phyloP scores from a whole-genome alignment of 2,888 invertebrate species.

The Gymnocheta viridis region DNA sequence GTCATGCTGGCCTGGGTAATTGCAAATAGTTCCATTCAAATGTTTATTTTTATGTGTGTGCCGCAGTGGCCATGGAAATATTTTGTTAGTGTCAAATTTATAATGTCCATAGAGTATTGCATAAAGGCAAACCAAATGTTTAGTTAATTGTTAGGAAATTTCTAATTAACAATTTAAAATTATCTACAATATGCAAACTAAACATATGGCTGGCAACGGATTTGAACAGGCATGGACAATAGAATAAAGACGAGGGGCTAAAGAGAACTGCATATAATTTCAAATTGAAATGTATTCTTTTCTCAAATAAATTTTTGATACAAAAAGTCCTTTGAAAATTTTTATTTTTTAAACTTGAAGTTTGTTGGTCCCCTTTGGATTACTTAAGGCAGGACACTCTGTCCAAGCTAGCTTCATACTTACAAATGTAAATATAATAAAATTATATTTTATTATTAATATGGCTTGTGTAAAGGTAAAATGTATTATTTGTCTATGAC shows the following conservation, averaged over 20 bases:
- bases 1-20: slow-evolving; percentile 46
- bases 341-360: not conserved
- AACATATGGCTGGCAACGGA: slow-evolving; percentile 25
- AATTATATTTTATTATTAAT: slow-evolving; percentile 49
- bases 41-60: not conserved
- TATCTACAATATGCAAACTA: slow-evolving; percentile 47
- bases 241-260: not conserved
- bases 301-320: not conserved
- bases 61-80: slow-evolving; percentile 40
- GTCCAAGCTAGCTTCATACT: not conserved
- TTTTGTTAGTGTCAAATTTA: slow-evolving; percentile 67
- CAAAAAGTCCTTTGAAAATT: not conserved
- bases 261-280: not conserved
- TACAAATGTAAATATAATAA: slow-evolving; percentile 33
- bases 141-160: slow-evolving; percentile 69
- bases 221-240: not conserved
- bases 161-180: slow-evolving; percentile 70
- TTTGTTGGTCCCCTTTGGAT: not conserved
- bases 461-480: slow-evolving; percentile 32
- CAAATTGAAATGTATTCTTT: too few species aligned
- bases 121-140: slow-evolving; percentile 60
- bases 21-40: slow-evolving; percentile 11
- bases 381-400: too few species aligned
- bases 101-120: slow-evolving; percentile 56
- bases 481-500: slow-evolving; percentile 28